Evolutionary conservation across 2,797 vertebrate genomes (phyloP).

Genomic region (Columba guinea): DNA sequence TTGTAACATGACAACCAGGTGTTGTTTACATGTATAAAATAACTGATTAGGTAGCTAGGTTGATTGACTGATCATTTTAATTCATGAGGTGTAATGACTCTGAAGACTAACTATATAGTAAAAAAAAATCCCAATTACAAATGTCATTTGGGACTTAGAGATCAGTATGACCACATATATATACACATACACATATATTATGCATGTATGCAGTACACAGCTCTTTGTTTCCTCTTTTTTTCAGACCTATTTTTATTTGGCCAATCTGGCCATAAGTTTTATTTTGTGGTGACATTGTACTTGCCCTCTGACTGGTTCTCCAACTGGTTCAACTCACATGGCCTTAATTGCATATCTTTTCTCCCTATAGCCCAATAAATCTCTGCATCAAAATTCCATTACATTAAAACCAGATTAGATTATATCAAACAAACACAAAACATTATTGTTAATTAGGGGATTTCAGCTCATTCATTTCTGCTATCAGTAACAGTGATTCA

Average conservation of each 20-base stretch:
- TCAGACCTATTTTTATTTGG: neutral
- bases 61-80: neutral
- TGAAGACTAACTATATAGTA: neutral
- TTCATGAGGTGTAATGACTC: rapidly evolving
- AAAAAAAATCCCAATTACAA: neutral
- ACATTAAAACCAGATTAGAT: neutral
- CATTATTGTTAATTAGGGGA: neutral
- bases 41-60: neutral
- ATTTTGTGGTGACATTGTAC: neutral
- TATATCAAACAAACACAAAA: neutral
- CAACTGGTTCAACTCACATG: neutral
- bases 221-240: neutral
- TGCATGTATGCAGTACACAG: neutral
- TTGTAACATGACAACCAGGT: neutral
- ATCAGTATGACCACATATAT: neutral
- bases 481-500: neutral
- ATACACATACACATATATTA: rapidly evolving
- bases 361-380: neutral
- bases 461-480: neutral
- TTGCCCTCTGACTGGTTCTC: neutral
- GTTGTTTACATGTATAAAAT: neutral
- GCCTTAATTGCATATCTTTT: neutral
- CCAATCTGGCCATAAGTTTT: neutral
- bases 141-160: neutral
- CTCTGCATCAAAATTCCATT: neutral